Base-by-base conservation (phyloP, 2,797 vertebrate species). In the Alectoris magna region DNA sequence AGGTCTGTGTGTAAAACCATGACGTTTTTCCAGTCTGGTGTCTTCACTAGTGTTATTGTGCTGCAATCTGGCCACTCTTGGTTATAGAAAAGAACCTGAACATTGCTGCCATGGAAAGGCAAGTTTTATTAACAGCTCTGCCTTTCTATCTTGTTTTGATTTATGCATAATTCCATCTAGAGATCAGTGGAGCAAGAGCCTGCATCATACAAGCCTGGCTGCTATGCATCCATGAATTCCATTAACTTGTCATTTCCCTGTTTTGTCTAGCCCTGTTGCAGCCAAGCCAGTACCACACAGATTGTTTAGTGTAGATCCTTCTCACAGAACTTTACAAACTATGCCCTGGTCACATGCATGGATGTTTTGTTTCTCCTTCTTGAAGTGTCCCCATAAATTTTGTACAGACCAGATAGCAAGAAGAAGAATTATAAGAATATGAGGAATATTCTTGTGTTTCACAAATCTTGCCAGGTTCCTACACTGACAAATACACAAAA, bases 391-490 rank as follows among this genome's bases (percentile, higher is more conserved):
- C 13, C 43, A 21, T 66, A 41, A 38, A 44, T 38, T 11, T 53
- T 43, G 13, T 48, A 38, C 2, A 14, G 16, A 88, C 39, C 19
- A 49, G 12, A 23, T 6, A 63, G 10, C 0, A 0, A 74, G 38
- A 84, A 39, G 14, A 74, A 43, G 56, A 21, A 26, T 71, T 9
- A 44, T 72, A 44, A 17, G 60, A 70, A 66, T 44, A 11, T 44
- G 48, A 91, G 24, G 14, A 77, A 72, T 88, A 38, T 74, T 74
- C 26, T 84, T 66, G 29, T 66, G 13, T 78, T 69, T 9, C 31
- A 38, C 9, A 14, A 18, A 26, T 73, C 51, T 90, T 88, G 23
- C n/a, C 44, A 48, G 14, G 5, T 77, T 93, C 24, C 48, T 84
- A 44, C 36, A 34, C 58, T 78, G 49, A 48, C 31, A 78, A 49